Evolutionary conservation across 1,140 invertebrate genomes (phyloP), one percentile per base, ranked within the genome.

Genomic region (Scylla paramamosain): DNA sequence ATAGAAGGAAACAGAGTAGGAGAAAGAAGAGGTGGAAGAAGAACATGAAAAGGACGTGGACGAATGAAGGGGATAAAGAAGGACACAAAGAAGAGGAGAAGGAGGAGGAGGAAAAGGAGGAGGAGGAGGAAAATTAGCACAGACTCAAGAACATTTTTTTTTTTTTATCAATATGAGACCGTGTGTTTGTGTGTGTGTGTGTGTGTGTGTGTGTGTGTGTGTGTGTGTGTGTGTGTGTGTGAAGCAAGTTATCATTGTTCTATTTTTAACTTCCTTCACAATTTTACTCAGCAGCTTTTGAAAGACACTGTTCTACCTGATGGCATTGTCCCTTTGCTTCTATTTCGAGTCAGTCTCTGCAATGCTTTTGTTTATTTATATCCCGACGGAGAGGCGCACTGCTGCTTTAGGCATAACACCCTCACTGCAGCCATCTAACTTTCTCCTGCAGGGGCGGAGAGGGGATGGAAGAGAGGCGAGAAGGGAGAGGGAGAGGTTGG

Each of bases 121-220:
- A 20, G 16, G 10, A 59, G 10, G 10, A 59, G 52, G 52, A 59
- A 20, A 59, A 59, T 59, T 94, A 88, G 29, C 39, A 95, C 20
- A 59, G 46, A 48, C 46, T 4, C 46, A 48, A 48, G 6, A 59
- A 20, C 52, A 14, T 59, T 59, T 59, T 59, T 59, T 4, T 20
- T 59, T 12, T 59, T 12, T 59, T 4, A 59, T 20, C 52, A 59
- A 59, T 39, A 39, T 39, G 39, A 39, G 1, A 39, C 82, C 96
- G 94, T 95, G 96, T 95, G 96, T 97, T 97, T 97, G 97, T 97
- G 98, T 98, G 25, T 95, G 93, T 83, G 82, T 39, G 39, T 39
- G 39, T 39, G 77, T 29, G 77, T 32, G 39, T 39, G 39, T 39
- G 39, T 39, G 39, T 39, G 39, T 39, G 39, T 39, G 39, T 39